phyloP scores from a whole-genome alignment of 2,888 invertebrate species.

The Spodoptera exigua region DNA sequence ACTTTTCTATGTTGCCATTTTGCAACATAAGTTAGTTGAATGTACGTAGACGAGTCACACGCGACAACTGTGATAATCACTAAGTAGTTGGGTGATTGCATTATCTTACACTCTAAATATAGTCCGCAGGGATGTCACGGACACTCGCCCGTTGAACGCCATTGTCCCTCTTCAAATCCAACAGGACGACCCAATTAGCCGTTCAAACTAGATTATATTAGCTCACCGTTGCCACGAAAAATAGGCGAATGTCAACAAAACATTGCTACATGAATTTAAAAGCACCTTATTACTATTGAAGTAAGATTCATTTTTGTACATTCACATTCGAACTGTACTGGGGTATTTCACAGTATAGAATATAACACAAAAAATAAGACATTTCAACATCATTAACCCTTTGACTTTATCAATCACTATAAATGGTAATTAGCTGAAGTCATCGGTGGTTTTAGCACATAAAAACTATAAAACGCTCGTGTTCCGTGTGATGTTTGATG shows the following conservation, averaged over 20 bases:
- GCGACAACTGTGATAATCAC: conserved; percentile 77
- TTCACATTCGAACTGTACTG: too few relatives aligned
- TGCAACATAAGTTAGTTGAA: conserved; percentile 28
- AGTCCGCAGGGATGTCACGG: conserved; percentile 55
- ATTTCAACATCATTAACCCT: conserved; percentile 18
- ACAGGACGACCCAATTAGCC: conserved; percentile 49
- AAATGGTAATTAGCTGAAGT: conserved; percentile 39
- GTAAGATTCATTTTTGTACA: too few relatives aligned
- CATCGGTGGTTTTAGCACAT: conserved; percentile 24
- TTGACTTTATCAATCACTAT: conserved; percentile 28
- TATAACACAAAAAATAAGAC: conserved; percentile 8
- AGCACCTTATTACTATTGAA: background rate
- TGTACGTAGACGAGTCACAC: conserved; percentile 52
- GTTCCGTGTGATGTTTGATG: conserved; percentile 1
- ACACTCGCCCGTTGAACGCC: conserved; percentile 31
- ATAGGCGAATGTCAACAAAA: conserved; percentile 10
- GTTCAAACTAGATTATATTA: conserved; percentile 15
- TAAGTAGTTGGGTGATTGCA: conserved; percentile 71
- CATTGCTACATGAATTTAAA: background rate
- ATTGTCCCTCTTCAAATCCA: conserved; percentile 51
- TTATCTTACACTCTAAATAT: conserved; percentile 72
- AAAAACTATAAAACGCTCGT: conserved; percentile 23
- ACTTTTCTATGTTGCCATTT: too few relatives aligned
- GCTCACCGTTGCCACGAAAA: conserved; percentile 12
- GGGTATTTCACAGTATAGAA: background rate